Conservation (phyloP, 2,888 invertebrate species). For the Lysandra bellargus region DNA sequence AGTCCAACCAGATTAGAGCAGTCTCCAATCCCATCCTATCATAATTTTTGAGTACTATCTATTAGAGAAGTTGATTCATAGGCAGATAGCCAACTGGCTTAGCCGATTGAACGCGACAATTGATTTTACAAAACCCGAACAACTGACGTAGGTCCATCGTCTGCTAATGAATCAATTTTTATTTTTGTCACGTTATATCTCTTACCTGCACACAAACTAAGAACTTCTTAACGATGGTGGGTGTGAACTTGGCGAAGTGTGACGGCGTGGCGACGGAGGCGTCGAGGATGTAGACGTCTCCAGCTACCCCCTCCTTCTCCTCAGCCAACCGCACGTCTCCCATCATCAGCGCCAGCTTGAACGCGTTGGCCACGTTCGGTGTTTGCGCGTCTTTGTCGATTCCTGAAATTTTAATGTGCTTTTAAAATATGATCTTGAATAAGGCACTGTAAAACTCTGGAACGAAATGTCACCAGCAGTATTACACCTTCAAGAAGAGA, state of each 20-base stretch:
- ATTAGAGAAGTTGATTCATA: too few species aligned
- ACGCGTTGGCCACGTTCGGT: slow-evolving; percentile 87
- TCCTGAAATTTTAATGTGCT: slow-evolving; percentile 54
- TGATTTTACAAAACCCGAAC: too few species aligned
- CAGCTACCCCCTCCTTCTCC: slow-evolving; percentile 90
- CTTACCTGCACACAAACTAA: slow-evolving; percentile 87
- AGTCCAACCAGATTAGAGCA: too few species aligned
- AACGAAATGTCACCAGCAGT: too few species aligned
- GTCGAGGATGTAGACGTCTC: slow-evolving; percentile 90
- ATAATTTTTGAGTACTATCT: too few species aligned
- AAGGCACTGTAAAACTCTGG: too few species aligned
- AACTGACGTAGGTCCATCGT: too few species aligned
- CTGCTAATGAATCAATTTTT: too few species aligned
- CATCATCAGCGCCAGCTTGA: slow-evolving; percentile 92
- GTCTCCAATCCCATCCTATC: too few species aligned
- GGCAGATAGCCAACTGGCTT: too few species aligned
- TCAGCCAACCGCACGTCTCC: slow-evolving; percentile 89
- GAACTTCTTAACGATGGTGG: slow-evolving; percentile 90
- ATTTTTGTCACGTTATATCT: neutral
- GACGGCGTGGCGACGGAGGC: slow-evolving; percentile 88
- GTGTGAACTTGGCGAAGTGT: slow-evolving; percentile 92
- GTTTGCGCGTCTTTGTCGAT: slow-evolving; percentile 85
- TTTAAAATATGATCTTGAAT: neutral
- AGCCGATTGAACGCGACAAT: too few species aligned
- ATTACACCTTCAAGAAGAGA: too few species aligned